Evolutionary conservation across 2,797 vertebrate genomes (phyloP).

Genomic region (Lacerta agilis): DNA sequence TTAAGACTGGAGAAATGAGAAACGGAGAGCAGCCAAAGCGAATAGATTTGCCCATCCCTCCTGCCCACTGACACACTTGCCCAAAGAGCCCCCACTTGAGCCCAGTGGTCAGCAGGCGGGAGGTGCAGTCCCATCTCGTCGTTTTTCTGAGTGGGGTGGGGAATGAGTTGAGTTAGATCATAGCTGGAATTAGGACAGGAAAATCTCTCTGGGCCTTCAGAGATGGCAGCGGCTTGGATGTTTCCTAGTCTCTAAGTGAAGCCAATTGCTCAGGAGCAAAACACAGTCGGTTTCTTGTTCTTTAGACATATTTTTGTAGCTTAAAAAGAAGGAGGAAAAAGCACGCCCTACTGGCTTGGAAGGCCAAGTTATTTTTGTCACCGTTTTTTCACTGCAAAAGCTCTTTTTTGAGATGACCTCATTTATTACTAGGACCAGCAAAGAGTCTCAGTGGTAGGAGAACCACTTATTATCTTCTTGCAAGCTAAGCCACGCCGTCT

Average conservation of each 20-base stretch:
- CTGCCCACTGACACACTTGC: fast-evolving
- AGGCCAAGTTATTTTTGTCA: slow-evolving; percentile 56
- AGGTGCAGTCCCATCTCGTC: not conserved
- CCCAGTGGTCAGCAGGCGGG: not conserved
- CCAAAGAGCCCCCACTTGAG: not conserved
- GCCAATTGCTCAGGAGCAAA: slow-evolving; percentile 57
- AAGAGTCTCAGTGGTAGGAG: slow-evolving; percentile 10
- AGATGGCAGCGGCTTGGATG: slow-evolving; percentile 41
- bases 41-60: too few species aligned
- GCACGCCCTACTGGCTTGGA: slow-evolving; percentile 50
- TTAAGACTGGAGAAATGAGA: too few species aligned
- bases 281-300: slow-evolving; percentile 48
- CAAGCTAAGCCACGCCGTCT: not conserved
- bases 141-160: not conserved
- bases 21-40: too few species aligned
- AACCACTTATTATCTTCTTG: slow-evolving; percentile 29
- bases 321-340: not conserved
- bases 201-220: slow-evolving; percentile 43
- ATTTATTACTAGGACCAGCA: slow-evolving; percentile 27
- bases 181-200: slow-evolving; percentile 64
- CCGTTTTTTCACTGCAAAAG: slow-evolving; percentile 11
- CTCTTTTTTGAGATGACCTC: slow-evolving; percentile 58
- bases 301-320: slow-evolving; percentile 51
- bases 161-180: slow-evolving; percentile 57
- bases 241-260: slow-evolving; percentile 30